phyloP scores from a whole-genome alignment of 2,888 invertebrate genomes.

The Rhorus exstirpatorius region DNA sequence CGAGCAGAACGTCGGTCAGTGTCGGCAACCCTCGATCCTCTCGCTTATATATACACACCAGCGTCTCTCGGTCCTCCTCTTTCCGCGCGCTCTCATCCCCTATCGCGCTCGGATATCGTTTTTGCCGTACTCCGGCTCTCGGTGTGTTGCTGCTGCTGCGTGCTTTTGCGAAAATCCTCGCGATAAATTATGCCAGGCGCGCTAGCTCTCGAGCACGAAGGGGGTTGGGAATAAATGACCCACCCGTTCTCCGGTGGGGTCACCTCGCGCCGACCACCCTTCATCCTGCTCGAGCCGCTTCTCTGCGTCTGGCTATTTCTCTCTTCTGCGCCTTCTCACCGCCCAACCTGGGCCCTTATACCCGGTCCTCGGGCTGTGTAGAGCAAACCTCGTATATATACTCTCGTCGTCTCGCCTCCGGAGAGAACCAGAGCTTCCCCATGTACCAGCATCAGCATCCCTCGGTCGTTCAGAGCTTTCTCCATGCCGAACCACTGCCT shows the following conservation, averaged over 20 bases:
- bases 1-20: constrained; percentile 54
- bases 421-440: constrained; percentile 55
- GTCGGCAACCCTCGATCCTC: constrained; percentile 52
- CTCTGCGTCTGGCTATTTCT: constrained; percentile 73
- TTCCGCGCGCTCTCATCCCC: constrained; percentile 72
- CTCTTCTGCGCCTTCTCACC: constrained; percentile 58
- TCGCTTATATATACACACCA: constrained; percentile 42
- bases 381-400: constrained; percentile 60
- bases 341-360: constrained; percentile 63
- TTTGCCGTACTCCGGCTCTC: constrained; percentile 74
- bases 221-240: constrained; percentile 86
- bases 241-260: constrained; percentile 76
- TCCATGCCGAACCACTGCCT: constrained; percentile 65
- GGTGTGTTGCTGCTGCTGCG: constrained; percentile 80
- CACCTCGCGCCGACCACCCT: constrained; percentile 68
- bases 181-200: constrained; percentile 86
- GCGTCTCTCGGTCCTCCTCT: constrained; percentile 54
- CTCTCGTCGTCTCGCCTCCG: constrained; percentile 34
- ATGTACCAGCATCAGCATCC: constrained; percentile 54
- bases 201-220: constrained; percentile 72
- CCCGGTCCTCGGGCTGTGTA: constrained; percentile 64
- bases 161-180: constrained; percentile 86
- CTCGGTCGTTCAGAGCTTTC: constrained; percentile 56
- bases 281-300: constrained; percentile 76
- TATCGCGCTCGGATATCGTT: constrained; percentile 65